Conservation (phyloP, 2,888 invertebrate species). For the Agonopterix alstromeriana region DNA sequence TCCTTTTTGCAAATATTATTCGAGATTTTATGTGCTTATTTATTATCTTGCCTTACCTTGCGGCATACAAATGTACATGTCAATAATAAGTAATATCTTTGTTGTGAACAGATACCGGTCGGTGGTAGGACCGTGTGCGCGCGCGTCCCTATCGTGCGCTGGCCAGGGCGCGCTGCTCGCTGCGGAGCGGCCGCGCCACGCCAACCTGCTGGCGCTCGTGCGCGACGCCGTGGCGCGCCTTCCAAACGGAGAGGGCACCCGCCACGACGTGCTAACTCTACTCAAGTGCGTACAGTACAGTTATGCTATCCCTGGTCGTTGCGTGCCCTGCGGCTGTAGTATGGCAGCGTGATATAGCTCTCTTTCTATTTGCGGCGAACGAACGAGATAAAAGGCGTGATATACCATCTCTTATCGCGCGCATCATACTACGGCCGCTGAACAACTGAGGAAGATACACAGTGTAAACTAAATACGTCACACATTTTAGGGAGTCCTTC, state of each 20-base stretch:
- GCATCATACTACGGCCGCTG: not conserved
- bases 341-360: too few relatives aligned
- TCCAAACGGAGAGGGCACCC: conserved; percentile 95
- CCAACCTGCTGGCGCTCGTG: conserved; percentile 93
- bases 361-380: too few relatives aligned
- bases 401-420: not conserved
- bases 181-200: conserved; percentile 91
- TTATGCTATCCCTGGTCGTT: not conserved
- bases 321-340: too few relatives aligned
- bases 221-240: conserved; percentile 94
- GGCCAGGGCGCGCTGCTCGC: conserved; percentile 90
- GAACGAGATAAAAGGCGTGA: not conserved
- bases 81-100: too few relatives aligned
- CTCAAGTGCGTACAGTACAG: conserved; percentile 66
- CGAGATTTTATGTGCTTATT: too few relatives aligned
- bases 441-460: not conserved
- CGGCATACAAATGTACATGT: too few relatives aligned
- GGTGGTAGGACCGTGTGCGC: conserved; percentile 49
- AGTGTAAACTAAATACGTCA: not conserved
- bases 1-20: too few relatives aligned
- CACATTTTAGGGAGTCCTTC: not conserved
- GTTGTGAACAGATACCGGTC: conserved; percentile 38
- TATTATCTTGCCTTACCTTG: too few relatives aligned
- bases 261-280: conserved; percentile 93
- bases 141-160: conserved; percentile 76